Percentiles rank a stretch among this genome's conserved stretches.
Conservation (phyloP, 2,113 vertebrate species). For the Mobula birostris region DNA sequence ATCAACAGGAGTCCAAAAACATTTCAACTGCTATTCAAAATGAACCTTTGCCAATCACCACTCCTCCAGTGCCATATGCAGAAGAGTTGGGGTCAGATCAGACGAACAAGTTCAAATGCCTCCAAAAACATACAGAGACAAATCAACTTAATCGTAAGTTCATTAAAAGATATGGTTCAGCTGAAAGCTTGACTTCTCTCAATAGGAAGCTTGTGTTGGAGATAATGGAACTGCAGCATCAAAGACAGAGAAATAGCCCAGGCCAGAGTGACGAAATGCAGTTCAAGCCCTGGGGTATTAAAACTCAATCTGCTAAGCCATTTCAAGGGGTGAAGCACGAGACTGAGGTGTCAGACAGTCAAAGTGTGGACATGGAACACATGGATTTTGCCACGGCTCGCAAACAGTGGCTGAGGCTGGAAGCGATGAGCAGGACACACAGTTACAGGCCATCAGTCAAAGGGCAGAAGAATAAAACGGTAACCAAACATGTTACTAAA, state of each 20-base stretch:
- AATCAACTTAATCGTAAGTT: background rate
- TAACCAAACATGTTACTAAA: background rate
- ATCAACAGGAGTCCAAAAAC: background rate
- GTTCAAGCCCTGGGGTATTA: no score
- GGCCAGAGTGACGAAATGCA: background rate
- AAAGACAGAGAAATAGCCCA: no score
- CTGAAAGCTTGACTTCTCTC: no score
- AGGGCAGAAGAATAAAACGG: background rate
- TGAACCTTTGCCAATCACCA: background rate
- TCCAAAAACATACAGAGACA: background rate
- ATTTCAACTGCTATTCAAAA: background rate
- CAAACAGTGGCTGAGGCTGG: conserved; percentile 65
- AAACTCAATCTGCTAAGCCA: background rate
- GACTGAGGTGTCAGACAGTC: conserved; percentile 63
- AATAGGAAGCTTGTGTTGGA: background rate
- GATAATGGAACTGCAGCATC: background rate
- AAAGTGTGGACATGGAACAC: conserved; percentile 65
- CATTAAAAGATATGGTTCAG: background rate
- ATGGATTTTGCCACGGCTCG: conserved; percentile 64
- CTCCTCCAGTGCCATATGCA: background rate
- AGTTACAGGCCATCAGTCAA: conserved; percentile 44
- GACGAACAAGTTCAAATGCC: background rate
- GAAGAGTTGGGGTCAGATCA: background rate
- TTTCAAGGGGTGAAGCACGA: background rate
- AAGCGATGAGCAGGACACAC: conserved; percentile 59